A percentile compares a stretch with the other conserved stretches of the same genome.
Conservation (phyloP, 2,113 vertebrate species). For the Eolophus roseicapilla region DNA sequence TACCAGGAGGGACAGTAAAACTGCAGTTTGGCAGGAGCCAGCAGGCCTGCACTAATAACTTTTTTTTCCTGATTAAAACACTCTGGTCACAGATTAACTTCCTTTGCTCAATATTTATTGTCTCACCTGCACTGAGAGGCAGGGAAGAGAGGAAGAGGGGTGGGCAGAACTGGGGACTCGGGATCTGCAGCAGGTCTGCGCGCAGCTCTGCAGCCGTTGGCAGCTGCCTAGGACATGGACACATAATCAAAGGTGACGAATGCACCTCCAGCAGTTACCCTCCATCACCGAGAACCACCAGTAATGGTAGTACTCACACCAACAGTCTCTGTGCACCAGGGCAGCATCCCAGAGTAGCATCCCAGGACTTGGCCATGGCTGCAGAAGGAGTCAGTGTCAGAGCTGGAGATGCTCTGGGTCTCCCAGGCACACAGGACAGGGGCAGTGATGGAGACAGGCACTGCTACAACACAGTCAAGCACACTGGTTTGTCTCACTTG, state of each 20-base stretch:
- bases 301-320: neutral
- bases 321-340: neutral
- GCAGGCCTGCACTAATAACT: neutral
- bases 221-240: neutral
- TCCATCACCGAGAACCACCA: neutral
- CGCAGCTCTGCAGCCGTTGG: neutral
- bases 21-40: slow-evolving; percentile 29
- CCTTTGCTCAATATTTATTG: neutral
- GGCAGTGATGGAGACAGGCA: accelerated
- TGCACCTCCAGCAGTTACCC: accelerated
- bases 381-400: neutral
- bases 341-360: neutral
- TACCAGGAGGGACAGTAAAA: slow-evolving; percentile 35
- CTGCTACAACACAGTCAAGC: accelerated
- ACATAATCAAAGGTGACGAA: accelerated
- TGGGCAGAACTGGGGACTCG: accelerated
- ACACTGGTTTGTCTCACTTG: neutral
- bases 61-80: slow-evolving; percentile 18
- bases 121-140: neutral
- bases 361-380: accelerated
- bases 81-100: slow-evolving; percentile 25
- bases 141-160: neutral
- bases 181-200: neutral
- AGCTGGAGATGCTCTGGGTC: neutral
- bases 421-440: neutral